Conservation (phyloP, 2,113 vertebrate species). For the Etheostoma cragini region DNA sequence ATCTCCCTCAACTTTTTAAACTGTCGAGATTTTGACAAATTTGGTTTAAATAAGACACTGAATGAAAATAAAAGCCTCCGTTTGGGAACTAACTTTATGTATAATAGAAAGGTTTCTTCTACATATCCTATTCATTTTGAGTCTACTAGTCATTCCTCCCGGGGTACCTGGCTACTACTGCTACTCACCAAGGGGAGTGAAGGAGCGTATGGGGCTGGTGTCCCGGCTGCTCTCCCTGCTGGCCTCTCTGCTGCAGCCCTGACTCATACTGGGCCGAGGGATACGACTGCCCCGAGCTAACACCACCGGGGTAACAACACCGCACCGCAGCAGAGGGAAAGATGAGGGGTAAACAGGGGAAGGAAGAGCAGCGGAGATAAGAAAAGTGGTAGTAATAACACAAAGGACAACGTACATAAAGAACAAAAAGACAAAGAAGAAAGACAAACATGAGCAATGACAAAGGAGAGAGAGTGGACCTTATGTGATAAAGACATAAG, state of each 20-base stretch:
- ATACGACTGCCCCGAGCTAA: conserved; percentile 96
- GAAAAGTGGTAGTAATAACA: conserved; percentile 60
- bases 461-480: conserved; percentile 50
- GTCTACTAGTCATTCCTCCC: conserved; percentile 29
- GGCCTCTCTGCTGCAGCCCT: conserved; percentile 98
- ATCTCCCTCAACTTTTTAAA: conserved; percentile 4
- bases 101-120: neutral
- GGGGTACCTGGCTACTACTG: conserved; percentile 33
- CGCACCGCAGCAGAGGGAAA: conserved; percentile 44
- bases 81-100: neutral
- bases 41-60: neutral
- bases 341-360: conserved; percentile 54
- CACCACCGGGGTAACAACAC: conserved; percentile 71
- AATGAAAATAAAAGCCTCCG: neutral
- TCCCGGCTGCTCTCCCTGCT: conserved; percentile 99
- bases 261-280: conserved; percentile 98
- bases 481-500: conserved; percentile 49
- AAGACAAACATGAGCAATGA: conserved; percentile 47
- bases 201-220: conserved; percentile 96
- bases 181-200: conserved; percentile 95
- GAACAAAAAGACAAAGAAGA: conserved; percentile 27
- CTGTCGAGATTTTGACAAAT: neutral
- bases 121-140: neutral
- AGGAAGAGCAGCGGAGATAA: conserved; percentile 61
- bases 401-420: conserved; percentile 76